phyloP scores from a whole-genome alignment of 2,888 invertebrate genomes.

The Cyaniris semiargus region DNA sequence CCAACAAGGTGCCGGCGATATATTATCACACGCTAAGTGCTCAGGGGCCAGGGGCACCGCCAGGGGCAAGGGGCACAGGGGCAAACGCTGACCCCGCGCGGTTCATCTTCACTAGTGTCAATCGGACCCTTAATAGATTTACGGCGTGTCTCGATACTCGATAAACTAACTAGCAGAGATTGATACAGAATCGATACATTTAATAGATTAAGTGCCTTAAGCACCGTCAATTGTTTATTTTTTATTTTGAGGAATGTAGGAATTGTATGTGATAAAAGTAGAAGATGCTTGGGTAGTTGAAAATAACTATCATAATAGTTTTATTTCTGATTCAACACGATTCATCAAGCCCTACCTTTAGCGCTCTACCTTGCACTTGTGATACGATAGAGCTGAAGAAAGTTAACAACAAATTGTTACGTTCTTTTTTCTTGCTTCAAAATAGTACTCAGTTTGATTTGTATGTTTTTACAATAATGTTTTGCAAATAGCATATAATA shows the following conservation, averaged over 20 bases:
- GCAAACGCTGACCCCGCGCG: constrained; percentile 52
- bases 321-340: too few species aligned
- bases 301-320: neutral
- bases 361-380: too few species aligned
- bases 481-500: neutral
- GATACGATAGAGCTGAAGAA: too few species aligned
- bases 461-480: neutral
- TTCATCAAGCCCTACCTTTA: too few species aligned
- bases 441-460: too few species aligned
- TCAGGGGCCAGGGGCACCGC: constrained; percentile 52
- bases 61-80: constrained; percentile 50
- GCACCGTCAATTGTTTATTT: neutral
- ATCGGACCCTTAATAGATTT: constrained; percentile 37
- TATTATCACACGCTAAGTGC: constrained; percentile 72
- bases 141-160: constrained; percentile 41
- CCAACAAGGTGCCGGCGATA: constrained; percentile 63
- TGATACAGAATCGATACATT: neutral
- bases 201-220: neutral
- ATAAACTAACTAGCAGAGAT: constrained; percentile 3
- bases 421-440: too few species aligned
- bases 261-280: neutral
- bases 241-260: neutral
- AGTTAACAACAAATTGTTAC: too few species aligned
- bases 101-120: constrained; percentile 73
- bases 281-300: neutral